Base-by-base conservation (phyloP, 2,113 vertebrate species). In the Anthoscopus minutus region DNA sequence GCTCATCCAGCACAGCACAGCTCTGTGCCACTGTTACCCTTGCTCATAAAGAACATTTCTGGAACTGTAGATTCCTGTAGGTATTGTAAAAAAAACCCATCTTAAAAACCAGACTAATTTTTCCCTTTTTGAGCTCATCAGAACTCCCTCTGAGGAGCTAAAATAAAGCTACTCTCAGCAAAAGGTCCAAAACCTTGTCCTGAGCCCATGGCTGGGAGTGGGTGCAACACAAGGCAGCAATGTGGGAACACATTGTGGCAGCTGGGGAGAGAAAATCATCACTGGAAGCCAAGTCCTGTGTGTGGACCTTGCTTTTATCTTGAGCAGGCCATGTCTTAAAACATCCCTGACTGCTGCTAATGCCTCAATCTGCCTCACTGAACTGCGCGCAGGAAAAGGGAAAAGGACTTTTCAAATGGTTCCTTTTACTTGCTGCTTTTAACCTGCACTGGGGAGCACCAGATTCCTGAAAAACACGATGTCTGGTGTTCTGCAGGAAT, bases 371-470 rank as follows among this genome's bases (percentile, higher is more conserved):
- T 65, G 78, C 57, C 88, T 91, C 83, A 25, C 64, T 15, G 71
- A 78, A 21, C 69, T 74, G 69, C 0, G 1, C 3, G 11, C 25
- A 25, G 78, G 80, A 11, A 89, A 86, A 92, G 62, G 56, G 84
- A 78, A 86, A 91, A 88, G 76, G 81, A 50, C 61, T 92, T 91
- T 58, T 51, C 66, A 88, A 76, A 91, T 8, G 42, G 42, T 33
- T 88, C 73, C 64, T 95, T 89, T 88, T 40, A 84, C 72, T 86
- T 91, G 58, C 76, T 73, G 80, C 27, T 92, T 91, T 87, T 87
- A 95, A 92, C 74, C 69, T 3, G 9, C 10, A 0, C 60, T 5
- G 57, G 81, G 65, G 48, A 86, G 48, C 58, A 66, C 0, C 3
- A 66, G 61, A 44, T n/a, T 81, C 78, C 65, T 37, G 67, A 54